Conservation (phyloP, 1,140 invertebrate genomes). For the Berghia stephanieae region DNA sequence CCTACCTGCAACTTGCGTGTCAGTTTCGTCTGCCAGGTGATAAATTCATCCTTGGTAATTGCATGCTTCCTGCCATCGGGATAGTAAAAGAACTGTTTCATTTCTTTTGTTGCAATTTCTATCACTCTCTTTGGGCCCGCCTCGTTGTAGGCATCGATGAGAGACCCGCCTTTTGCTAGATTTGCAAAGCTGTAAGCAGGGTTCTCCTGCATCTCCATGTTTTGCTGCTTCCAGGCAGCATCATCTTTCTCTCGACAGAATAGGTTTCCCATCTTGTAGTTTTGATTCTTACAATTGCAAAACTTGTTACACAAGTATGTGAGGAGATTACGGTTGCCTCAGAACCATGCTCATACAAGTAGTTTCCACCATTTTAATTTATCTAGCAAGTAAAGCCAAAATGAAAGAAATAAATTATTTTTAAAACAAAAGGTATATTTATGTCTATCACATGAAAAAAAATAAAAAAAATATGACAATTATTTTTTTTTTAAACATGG, state of each 20-base stretch:
- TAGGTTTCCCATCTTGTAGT: slow-evolving; percentile 22
- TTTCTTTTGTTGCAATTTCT: slow-evolving; percentile 86
- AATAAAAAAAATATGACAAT: too few relatives aligned
- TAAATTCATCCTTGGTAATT: slow-evolving; percentile 89
- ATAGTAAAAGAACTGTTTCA: slow-evolving; percentile 89
- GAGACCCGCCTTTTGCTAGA: slow-evolving; percentile 70
- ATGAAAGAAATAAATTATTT: too few relatives aligned
- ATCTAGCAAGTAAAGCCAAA: too few relatives aligned
- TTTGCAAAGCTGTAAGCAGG: slow-evolving; percentile 68
- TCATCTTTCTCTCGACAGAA: slow-evolving; percentile 42
- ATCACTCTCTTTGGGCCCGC: slow-evolving; percentile 77
- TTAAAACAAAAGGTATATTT: too few relatives aligned
- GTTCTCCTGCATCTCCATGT: slow-evolving; percentile 67
- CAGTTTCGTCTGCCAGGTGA: slow-evolving; percentile 88
- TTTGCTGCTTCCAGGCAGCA: slow-evolving; percentile 69
- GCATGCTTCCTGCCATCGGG: slow-evolving; percentile 85
- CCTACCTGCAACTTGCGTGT: slow-evolving; percentile 33
- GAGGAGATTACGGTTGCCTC: too few relatives aligned
- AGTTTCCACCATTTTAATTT: too few relatives aligned
- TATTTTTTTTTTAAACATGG: too few relatives aligned
- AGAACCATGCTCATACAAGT: too few relatives aligned
- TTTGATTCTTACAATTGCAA: not conserved
- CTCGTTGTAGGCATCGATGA: slow-evolving; percentile 82
- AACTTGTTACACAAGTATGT: not conserved
- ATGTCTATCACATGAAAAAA: too few relatives aligned